phyloP scores from a whole-genome alignment of 2,797 vertebrate genomes.

The Pteropus rufus region DNA sequence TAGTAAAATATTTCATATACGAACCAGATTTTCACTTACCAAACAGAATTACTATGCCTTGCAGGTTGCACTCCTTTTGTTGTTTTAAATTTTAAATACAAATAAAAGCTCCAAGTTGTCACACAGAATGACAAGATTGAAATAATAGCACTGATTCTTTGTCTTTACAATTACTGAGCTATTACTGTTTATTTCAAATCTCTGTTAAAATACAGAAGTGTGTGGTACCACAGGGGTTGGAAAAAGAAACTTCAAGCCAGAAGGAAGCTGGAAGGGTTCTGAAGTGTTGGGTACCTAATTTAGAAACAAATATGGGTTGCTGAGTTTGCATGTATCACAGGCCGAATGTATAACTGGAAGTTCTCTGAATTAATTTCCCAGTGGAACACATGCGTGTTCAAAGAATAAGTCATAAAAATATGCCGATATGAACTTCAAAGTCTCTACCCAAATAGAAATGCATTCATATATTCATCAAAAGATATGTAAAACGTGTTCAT shows the following conservation, averaged over 20 bases:
- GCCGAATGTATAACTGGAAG: background rate
- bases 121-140: background rate
- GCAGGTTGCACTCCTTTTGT: background rate
- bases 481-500: background rate
- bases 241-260: background rate
- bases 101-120: background rate
- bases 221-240: background rate
- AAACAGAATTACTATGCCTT: background rate
- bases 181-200: conserved; percentile 15
- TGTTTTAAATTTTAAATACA: conserved; percentile 18
- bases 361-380: conserved; percentile 26
- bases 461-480: conserved; percentile 23
- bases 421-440: conserved; percentile 3
- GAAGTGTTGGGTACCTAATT: conserved; percentile 17
- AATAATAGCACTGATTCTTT: background rate
- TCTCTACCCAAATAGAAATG: conserved; percentile 4
- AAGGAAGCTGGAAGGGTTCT: conserved; percentile 25
- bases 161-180: background rate
- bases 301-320: conserved; percentile 31
- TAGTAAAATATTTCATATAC: background rate
- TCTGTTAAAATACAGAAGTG: background rate
- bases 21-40: conserved; percentile 6
- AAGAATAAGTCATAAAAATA: conserved; percentile 13
- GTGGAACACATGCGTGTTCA: background rate
- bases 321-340: background rate